Conservation (phyloP, 53 echinoderm and acorn worm species). For the Echinometra lucunter region DNA sequence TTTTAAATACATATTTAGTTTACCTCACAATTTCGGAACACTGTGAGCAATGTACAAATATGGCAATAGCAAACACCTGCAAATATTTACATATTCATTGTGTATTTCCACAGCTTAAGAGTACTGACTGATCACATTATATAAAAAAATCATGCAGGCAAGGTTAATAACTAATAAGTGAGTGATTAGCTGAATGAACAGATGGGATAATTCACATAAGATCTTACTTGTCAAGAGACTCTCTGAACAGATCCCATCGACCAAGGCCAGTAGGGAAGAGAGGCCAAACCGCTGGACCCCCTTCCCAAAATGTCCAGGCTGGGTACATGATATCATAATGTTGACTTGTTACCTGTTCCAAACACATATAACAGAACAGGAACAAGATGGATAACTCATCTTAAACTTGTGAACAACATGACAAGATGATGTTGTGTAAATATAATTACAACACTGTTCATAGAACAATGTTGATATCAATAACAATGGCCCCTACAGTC, state of each 20-base stretch:
- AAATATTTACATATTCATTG: too few species aligned
- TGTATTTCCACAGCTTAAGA: too few species aligned
- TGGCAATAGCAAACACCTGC: too few species aligned
- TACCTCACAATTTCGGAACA: too few species aligned
- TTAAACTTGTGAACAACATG: neutral
- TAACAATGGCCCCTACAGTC: neutral
- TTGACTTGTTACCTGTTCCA: slow-evolving; percentile 78
- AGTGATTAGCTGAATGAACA: neutral
- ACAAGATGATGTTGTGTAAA: neutral
- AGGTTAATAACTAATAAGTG: neutral
- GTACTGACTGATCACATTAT: neutral
- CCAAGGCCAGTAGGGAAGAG: slow-evolving; percentile 96
- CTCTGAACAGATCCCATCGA: slow-evolving; percentile 95
- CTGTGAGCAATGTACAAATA: too few species aligned
- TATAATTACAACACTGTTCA: neutral
- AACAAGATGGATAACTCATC: neutral
- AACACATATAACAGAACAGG: neutral
- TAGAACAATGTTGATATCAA: too few species aligned
- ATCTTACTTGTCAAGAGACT: slow-evolving; percentile 87
- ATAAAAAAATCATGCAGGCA: neutral
- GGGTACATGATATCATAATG: slow-evolving; percentile 98
- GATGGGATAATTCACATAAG: neutral
- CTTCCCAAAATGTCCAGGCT: slow-evolving; percentile 99
- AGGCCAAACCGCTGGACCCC: slow-evolving; percentile 98
- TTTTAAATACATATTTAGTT: too few species aligned